Percentiles rank a stretch among this genome's conserved stretches.
These are phyloP conservation scores for Lepilemur ruficaudatus DNA, from an alignment of 2,797 vertebrate species.

Conservation along the genomic window DNA sequence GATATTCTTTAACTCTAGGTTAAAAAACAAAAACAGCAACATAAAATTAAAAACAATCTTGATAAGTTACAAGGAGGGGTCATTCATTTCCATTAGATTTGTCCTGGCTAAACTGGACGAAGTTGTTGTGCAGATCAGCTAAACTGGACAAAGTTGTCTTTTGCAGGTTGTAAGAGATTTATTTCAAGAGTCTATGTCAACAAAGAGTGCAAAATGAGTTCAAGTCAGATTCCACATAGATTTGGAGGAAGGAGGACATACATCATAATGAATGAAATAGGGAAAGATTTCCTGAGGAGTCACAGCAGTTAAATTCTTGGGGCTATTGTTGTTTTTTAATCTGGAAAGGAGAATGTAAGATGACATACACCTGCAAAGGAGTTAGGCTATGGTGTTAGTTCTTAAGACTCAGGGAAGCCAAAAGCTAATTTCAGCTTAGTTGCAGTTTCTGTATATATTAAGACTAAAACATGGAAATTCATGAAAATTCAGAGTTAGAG, in stretches of 20 bases:
- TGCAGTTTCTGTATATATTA: background rate
- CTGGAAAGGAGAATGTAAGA: background rate
- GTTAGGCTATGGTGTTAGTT: background rate
- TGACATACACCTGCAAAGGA: background rate
- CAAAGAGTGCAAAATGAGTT: background rate
- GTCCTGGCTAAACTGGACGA: background rate
- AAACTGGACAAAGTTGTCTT: background rate
- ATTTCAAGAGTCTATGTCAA: slow-evolving; percentile 28
- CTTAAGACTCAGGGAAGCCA: background rate
- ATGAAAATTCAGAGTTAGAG: background rate
- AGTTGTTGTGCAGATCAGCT: background rate
- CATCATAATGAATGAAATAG: slow-evolving; percentile 12
- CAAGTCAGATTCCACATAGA: background rate
- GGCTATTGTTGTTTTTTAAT: background rate
- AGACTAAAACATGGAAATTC: background rate
- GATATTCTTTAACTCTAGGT: slow-evolving; percentile 40
- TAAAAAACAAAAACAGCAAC: slow-evolving; percentile 1
- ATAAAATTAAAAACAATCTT: slow-evolving; percentile 21
- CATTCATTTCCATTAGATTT: background rate
- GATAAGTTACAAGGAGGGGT: background rate
- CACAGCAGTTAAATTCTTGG: slow-evolving; percentile 16
- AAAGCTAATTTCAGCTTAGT: background rate
- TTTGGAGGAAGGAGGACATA: background rate
- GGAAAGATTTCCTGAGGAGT: slow-evolving; percentile 33
- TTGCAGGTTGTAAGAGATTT: slow-evolving; percentile 35